Conservation (phyloP, 35 echinoderm and acorn worm species). For the Lytechinus pictus region DNA sequence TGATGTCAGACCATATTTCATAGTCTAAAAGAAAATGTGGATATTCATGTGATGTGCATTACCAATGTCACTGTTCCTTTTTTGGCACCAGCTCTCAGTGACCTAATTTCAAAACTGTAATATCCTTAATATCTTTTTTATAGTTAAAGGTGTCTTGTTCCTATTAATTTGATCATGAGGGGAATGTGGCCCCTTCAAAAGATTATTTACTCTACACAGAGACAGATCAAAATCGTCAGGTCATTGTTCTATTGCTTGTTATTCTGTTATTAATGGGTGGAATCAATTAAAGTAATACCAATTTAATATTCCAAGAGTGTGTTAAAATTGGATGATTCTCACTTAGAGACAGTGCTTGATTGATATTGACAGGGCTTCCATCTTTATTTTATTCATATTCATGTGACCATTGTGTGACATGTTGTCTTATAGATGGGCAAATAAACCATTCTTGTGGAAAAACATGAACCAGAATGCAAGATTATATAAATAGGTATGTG, state of each 20-base stretch:
- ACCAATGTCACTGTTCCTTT: background rate
- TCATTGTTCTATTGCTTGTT: background rate
- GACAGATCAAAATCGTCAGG: background rate
- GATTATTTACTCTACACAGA: background rate
- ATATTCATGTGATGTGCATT: background rate
- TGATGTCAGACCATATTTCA: background rate
- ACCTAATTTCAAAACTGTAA: background rate
- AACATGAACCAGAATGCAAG: no score
- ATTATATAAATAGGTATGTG: no score
- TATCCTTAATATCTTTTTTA: background rate
- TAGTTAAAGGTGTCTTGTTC: background rate
- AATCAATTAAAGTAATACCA: no score
- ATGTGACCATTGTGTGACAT: background rate
- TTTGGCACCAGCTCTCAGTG: background rate
- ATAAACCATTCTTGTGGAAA: no score
- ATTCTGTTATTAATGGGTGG: no score
- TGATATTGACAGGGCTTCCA: background rate
- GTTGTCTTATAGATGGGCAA: background rate
- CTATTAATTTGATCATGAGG: background rate
- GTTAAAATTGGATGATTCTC: no score
- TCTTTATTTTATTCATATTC: background rate
- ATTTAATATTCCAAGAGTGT: no score
- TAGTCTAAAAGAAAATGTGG: background rate
- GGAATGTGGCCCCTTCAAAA: background rate
- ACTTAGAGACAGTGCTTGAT: no score